Percentiles rank a stretch among this genome's conserved stretches.
Evolutionary conservation across 2,113 vertebrate genomes (phyloP).

Genomic region (Chauna torquata): DNA sequence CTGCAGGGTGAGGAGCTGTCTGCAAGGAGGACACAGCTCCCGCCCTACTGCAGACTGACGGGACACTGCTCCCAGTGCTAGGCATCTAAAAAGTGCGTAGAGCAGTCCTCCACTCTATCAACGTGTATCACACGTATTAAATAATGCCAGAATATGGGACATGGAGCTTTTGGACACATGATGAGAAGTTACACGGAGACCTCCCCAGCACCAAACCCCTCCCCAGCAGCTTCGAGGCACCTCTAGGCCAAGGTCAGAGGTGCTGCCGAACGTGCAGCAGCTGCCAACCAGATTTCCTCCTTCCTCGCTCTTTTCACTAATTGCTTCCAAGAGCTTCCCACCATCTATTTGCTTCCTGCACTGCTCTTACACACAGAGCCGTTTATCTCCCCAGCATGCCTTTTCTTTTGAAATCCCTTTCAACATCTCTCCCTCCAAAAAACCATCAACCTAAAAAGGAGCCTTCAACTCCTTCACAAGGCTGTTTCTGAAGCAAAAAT

Average conservation of each 20-base stretch:
- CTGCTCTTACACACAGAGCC: not conserved
- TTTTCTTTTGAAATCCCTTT: conserved; percentile 39
- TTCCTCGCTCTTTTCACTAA: conserved; percentile 27
- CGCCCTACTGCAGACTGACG: rapidly evolving
- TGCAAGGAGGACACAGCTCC: not conserved
- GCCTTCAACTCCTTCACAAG: not conserved
- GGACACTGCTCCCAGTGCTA: not conserved
- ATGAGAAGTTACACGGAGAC: not conserved
- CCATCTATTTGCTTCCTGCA: not conserved
- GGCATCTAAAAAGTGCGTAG: not conserved
- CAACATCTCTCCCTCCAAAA: not conserved
- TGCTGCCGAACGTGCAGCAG: not conserved
- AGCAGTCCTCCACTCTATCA: not conserved
- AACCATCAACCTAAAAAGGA: not conserved
- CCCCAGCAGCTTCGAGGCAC: not conserved
- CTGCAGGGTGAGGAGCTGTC: not conserved
- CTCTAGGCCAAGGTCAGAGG: conserved; percentile 4
- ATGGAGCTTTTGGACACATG: not conserved
- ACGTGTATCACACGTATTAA: not conserved
- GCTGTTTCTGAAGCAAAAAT: not conserved
- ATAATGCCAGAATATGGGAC: not conserved
- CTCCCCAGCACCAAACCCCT: not conserved
- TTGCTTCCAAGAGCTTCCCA: conserved; percentile 36
- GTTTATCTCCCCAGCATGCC: not conserved
- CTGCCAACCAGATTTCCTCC: conserved; percentile 52